A percentile compares a stretch with the other conserved stretches of the same genome.
Conservation (phyloP, 2,888 invertebrate species). For the Brachycybe producta region DNA sequence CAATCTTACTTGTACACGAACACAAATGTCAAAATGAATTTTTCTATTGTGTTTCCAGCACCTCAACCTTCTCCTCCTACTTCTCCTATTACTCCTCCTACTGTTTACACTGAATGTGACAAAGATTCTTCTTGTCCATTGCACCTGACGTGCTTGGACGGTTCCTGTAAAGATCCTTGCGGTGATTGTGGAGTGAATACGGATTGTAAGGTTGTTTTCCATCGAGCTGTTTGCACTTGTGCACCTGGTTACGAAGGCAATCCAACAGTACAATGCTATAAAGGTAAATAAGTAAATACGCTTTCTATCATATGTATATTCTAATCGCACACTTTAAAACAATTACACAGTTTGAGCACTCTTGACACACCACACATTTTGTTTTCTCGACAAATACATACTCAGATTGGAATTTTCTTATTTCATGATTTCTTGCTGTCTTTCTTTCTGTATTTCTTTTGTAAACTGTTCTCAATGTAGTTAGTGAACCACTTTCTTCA, state of each 20-base stretch:
- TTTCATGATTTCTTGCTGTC: not conserved
- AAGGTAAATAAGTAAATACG: conserved; percentile 50
- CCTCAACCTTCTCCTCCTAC: not conserved
- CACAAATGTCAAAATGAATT: too few species aligned
- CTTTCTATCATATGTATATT: not conserved
- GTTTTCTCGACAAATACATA: not conserved
- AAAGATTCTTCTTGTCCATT: conserved; percentile 24
- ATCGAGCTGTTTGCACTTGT: conserved; percentile 69
- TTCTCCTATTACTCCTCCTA: not conserved
- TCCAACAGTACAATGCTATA: conserved; percentile 44
- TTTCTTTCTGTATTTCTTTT: not conserved
- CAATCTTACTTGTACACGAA: too few species aligned
- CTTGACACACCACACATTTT: too few species aligned
- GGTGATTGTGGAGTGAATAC: conserved; percentile 39
- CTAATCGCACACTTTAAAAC: not conserved
- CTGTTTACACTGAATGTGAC: conserved; percentile 17
- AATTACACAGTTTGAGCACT: too few species aligned
- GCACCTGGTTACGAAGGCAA: conserved; percentile 62
- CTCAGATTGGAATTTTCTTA: too few species aligned
- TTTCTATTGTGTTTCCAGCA: too few species aligned
- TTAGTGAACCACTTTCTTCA: not conserved
- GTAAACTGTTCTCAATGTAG: not conserved
- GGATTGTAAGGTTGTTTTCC: conserved; percentile 52
- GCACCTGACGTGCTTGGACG: too few species aligned
- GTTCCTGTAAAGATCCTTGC: too few species aligned